Base-by-base conservation (phyloP, 2,113 vertebrate species). In the Gymnocephalus cernua region DNA sequence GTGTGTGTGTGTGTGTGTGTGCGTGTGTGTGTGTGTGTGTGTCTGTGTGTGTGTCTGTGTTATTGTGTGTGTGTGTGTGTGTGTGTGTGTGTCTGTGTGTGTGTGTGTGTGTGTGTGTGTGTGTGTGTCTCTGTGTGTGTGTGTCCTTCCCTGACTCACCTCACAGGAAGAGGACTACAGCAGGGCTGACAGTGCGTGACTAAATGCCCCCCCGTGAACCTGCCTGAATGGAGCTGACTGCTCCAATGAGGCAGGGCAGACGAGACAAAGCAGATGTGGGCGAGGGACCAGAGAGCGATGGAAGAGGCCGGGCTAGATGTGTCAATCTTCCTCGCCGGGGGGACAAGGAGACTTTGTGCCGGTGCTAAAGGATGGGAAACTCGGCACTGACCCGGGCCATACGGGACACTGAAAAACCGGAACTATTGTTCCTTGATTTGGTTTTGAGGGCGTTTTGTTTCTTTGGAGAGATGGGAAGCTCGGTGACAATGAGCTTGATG, bases 121-220 rank as follows among this genome's bases (percentile, higher is more conserved):
- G 79, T 71, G 56, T 68, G 27, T 74, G 48, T 70, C 74, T 77
- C 11, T 77, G 80, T 74, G 83, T 80, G 53, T 71, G 25, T 84
- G 81, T 85, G 70, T 82, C 51, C 35, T 58, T 79, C 83, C 23
- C 41, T 29, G 79, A 88, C 83, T 82, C 87, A 82, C 81, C 84
- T 88, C 83, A 77, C 69, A 77, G 48, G 16, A 77, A 68, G 76
- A 83, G 62, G 85, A 77, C 89, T 83, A 79, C 85, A 86, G 87
- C 88, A 82, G 91, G 67, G 85, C 88, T 91, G 93, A 91, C 91
- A 90, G 90, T 74, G 91, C 83, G 71, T 92, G 91, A 93, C 91
- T 92, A 93, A 93, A 90, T 41, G 86, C 84, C 86, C 86, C 82
- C 91, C 84, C n/a, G 11, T 79, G 85, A 88, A 86, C 81, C 83